Evolutionary conservation across 2,113 vertebrate species (phyloP), one percentile per base, ranked within the genome.

Genomic region (Barnardius zonarius): DNA sequence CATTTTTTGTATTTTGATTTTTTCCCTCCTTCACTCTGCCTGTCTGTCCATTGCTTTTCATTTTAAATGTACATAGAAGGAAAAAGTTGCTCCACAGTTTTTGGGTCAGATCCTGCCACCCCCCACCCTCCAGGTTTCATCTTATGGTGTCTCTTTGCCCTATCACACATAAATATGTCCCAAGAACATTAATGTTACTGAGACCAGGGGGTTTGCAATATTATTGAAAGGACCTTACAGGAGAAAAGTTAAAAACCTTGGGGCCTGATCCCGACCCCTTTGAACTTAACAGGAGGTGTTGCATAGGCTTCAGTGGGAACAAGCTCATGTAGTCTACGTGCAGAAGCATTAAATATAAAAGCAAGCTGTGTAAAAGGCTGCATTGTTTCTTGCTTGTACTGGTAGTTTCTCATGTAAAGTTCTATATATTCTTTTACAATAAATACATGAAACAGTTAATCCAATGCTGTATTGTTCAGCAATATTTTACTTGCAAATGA

Each of bases 401-500:
- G 59, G 61, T 77, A 93, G 93, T 70, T 96, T 92, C 88, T 94
- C 81, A 44, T 95, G 88, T 94, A 93, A 95, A 88, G 90, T 86
- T 93, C 88, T 96, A 95, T 96, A 72, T 88, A 91, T 96, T 79
- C 88, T 86, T 94, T 96, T 79, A 95, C 96, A 97, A 93, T 96
- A 96, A 96, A 96, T 96, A 90, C 76, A 91, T 97, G 96, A 92
- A 96, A 96, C 95, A 97, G 94, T 97, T 96, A 97, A 98, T 96
- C 96, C 94, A 92, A 91, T 51, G 92, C 92, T 94, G 97, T 69
- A 96, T 97, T 94, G 92, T 95, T 97, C 92, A 93, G 93, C 88
- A 81, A 90, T 92, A 94, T 97, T 97, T 97, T 95, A 95, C 97
- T 97, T 96, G 93, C 80, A 91, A 97, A 97, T 93, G 91, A 88